phyloP scores from a whole-genome alignment of 2,113 vertebrate species.

The Corythoichthys haematopterus region DNA sequence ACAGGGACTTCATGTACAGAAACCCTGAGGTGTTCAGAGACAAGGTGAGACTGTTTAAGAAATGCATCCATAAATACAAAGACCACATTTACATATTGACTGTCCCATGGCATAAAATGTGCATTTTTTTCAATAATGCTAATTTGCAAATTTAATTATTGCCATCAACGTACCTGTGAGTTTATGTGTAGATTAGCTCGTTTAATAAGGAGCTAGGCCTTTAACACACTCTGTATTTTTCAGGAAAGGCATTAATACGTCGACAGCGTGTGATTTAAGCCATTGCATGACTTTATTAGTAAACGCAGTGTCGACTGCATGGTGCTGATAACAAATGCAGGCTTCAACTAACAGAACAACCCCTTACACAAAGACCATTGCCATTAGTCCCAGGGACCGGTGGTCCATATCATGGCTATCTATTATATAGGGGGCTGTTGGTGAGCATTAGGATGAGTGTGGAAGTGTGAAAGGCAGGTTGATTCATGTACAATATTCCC shows the following conservation, averaged over 20 bases:
- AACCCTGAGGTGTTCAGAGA: conserved; percentile 89
- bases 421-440: conserved; percentile 61
- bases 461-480: conserved; percentile 32
- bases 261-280: conserved; percentile 66
- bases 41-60: conserved; percentile 77
- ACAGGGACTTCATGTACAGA: conserved; percentile 88
- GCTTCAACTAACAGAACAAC: conserved; percentile 51
- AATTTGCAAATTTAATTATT: not conserved
- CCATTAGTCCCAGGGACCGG: conserved; percentile 41
- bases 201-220: conserved; percentile 7
- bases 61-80: not conserved
- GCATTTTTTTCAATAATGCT: not conserved
- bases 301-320: conserved; percentile 66
- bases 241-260: conserved; percentile 37
- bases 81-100: not conserved
- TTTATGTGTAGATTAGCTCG: not conserved
- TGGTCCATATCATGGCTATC: conserved; percentile 64
- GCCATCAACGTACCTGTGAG: not conserved
- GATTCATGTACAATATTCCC: conserved; percentile 51
- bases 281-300: conserved; percentile 64
- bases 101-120: not conserved
- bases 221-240: conserved; percentile 18
- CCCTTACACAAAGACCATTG: conserved; percentile 3
- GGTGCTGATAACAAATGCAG: conserved; percentile 75
- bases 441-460: conserved; percentile 40